Base-by-base conservation (phyloP, 2,113 vertebrate species). In the Coryphaenoides rupestris region DNA sequence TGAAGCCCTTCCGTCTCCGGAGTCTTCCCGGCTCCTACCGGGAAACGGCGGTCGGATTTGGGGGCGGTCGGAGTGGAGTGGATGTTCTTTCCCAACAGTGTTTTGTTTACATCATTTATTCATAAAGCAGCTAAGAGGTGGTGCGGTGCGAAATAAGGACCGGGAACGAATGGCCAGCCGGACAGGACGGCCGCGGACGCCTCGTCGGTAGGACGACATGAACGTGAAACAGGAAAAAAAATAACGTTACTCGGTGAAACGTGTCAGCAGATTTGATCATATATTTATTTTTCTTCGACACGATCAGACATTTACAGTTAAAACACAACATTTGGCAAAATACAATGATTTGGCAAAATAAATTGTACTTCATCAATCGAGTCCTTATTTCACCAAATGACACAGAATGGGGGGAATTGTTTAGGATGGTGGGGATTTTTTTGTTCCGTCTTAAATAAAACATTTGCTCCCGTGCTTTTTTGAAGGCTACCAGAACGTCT, bases 251-350 rank as follows among this genome's bases (percentile, higher is more conserved):
- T 40, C 33, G 2, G 7, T 21, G 9, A 6, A 54, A 7, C 9
- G 3, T n/a, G 13, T 67, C 77, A 73, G 21, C 68, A 75, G 72
- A 76, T 84, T 84, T 73, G 56, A 77, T 70, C 57, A 63, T 78
- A 72, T 78, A 61, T 89, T 89, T 90, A 84, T 89, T 90, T 40
- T 83, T 84, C 70, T 82, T 84, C 85, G 78, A 89, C 85, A 87
- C 77, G 82, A 87, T 86, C 75, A 87, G 85, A 91, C 89, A 87
- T 82, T 75, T 88, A 89, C 83, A 85, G 67, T 88, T 81, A 83
- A 55, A 81, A 87, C 73, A 86, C 84, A 84, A 82, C 80, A 82
- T 84, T 91, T 91, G 88, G 89, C 89, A 91, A 91, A 87, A 87
- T 83, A 89, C 85, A 87, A 77, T 68, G 72, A 89, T 92, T 91